Base-by-base conservation (phyloP, 2,113 vertebrate species). In the Tichodroma muraria region DNA sequence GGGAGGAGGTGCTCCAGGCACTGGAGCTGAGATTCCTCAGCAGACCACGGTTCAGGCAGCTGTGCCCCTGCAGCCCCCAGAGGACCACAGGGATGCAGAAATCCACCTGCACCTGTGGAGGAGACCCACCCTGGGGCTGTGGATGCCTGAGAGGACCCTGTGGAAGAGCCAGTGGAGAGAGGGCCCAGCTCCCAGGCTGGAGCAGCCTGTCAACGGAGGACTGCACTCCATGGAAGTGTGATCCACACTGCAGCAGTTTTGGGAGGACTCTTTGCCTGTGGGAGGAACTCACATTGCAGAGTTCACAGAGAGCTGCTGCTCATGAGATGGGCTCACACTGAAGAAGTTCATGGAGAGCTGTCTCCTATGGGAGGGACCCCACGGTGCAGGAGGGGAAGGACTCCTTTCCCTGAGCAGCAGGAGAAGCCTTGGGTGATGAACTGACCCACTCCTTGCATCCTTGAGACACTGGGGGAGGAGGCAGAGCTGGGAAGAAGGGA, bases 51-150 rank as follows among this genome's bases (percentile, higher is more conserved):
- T 31, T 20, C 42, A 59, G 53, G 7, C 45, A 64, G 45, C 7
- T 14, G 13, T 14, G 22, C 6, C 42, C 45, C n/a, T 13, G 4
- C 42, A 57, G 42, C 63, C 28, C 2, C 0, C 0, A 3, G 42
- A 27, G 52, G 8, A 2, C 11, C 78, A 27, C 1, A 5, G 33
- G 15, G 50, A 37, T 80, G 50, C 61, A 66, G 27, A 37, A 40
- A 37, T 56, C 25, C 33, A 37, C 50, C 49, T 12, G 13, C 25
- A 54, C 3, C 45, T 21, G 21, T 61, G 27, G 25, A 31, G 4
- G 25, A 45, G 50, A 7, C 50, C 15, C 61, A 30, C 5, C 0
- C 20, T 28, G 25, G 31, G 54, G 20, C 5, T 3, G 31, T 45
- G 50, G 50, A 15, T 31, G 50, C 16, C 40, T 37, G 50, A 44